phyloP scores from a whole-genome alignment of 2,888 invertebrate genomes.

The Leptinotarsa juncta region DNA sequence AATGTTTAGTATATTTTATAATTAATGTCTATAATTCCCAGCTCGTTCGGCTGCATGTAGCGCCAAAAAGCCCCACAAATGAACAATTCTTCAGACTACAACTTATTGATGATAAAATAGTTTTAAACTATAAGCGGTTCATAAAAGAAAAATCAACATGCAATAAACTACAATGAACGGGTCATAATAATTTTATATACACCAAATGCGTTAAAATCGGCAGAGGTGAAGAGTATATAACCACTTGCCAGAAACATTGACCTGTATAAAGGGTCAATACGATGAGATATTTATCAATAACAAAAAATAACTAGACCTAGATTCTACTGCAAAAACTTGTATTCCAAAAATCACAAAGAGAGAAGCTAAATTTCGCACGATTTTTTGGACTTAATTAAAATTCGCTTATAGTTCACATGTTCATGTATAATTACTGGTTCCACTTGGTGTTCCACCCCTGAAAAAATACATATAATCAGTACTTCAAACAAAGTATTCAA shows the following conservation, averaged over 20 bases:
- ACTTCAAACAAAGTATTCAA: neutral
- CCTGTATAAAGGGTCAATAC: constrained; percentile 52
- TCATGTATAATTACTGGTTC: constrained; percentile 61
- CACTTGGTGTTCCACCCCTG: constrained; percentile 70
- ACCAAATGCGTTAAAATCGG: constrained; percentile 59
- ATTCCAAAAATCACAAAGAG: constrained; percentile 64
- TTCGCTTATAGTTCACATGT: constrained; percentile 60
- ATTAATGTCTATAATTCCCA: constrained; percentile 59
- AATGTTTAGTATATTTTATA: constrained; percentile 60
- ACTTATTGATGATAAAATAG: constrained; percentile 41
- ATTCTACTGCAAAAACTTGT: constrained; percentile 60
- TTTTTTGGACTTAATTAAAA: constrained; percentile 59
- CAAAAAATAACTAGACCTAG: constrained; percentile 53
- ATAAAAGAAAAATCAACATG: constrained; percentile 63
- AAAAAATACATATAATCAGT: constrained; percentile 43
- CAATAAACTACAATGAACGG: constrained; percentile 60
- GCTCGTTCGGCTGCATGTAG: constrained; percentile 50
- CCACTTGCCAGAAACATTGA: constrained; percentile 42
- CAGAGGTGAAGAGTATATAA: constrained; percentile 47
- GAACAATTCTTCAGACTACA: constrained; percentile 42
- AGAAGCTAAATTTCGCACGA: constrained; percentile 62
- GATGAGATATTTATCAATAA: constrained; percentile 43
- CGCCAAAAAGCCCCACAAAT: constrained; percentile 41
- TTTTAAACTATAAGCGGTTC: constrained; percentile 64
- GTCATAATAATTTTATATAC: constrained; percentile 58